phyloP scores from a whole-genome alignment of 2,113 vertebrate species.

The Onychostruthus taczanowskii region DNA sequence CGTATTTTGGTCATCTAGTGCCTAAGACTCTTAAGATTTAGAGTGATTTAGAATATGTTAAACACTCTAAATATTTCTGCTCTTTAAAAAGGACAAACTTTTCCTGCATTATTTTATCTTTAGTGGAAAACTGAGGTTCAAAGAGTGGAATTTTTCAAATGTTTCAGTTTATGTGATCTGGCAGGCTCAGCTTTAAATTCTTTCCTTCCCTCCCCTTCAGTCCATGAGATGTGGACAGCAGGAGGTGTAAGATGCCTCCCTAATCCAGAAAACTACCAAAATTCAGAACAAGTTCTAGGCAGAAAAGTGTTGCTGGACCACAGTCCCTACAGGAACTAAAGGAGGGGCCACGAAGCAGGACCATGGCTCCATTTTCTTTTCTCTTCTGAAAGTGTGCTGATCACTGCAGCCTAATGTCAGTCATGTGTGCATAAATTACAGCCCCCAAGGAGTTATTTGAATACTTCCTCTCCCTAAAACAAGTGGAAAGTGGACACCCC shows the following conservation, averaged over 20 bases:
- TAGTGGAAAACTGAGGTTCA: neutral
- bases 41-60: neutral
- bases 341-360: neutral
- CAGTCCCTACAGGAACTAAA: neutral
- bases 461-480: neutral
- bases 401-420: neutral
- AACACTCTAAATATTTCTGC: neutral
- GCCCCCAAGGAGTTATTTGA: neutral
- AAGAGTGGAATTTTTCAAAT: neutral
- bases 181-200: neutral
- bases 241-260: neutral
- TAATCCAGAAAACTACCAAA: conserved; percentile 1
- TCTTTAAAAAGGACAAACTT: neutral
- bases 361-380: neutral
- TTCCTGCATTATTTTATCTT: neutral
- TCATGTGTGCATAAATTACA: neutral
- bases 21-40: neutral
- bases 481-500: neutral
- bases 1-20: neutral
- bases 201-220: neutral
- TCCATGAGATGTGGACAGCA: neutral
- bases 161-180: neutral
- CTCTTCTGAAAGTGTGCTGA: neutral
- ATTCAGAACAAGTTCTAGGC: neutral
- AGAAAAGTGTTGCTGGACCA: neutral